Conservation (phyloP, 2,888 invertebrate genomes). For the Tanytarsus gracilentus region DNA sequence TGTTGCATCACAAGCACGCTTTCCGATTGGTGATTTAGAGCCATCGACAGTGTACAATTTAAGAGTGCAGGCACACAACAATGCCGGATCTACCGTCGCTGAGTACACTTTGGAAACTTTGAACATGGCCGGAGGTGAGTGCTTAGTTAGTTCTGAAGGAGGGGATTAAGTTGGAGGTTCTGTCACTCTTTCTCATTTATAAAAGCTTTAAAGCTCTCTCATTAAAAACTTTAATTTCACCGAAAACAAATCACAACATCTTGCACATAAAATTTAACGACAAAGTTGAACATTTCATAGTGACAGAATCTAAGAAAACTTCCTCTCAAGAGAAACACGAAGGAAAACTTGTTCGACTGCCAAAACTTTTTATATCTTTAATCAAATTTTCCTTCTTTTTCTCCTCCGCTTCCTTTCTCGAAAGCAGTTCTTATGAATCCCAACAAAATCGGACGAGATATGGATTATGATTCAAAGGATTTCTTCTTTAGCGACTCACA, state of each 20-base stretch:
- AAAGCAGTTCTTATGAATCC: conserved; percentile 20
- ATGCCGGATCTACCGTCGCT: conserved; percentile 53
- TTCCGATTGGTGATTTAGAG: conserved; percentile 45
- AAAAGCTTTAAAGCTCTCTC: neutral
- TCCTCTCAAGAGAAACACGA: no score
- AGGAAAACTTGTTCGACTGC: no score
- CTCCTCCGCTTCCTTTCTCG: no score
- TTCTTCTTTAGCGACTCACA: conserved; percentile 42
- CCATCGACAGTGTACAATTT: conserved; percentile 47
- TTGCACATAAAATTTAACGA: neutral
- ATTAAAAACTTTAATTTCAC: no score
- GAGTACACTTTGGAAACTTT: conserved; percentile 52
- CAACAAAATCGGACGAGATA: conserved; percentile 12
- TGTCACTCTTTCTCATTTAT: no score
- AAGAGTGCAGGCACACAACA: conserved; percentile 53
- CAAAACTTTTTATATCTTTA: no score
- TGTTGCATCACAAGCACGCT: conserved; percentile 44
- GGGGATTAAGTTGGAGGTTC: no score
- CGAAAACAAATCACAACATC: no score
- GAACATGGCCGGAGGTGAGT: conserved; percentile 46
- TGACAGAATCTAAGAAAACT: no score
- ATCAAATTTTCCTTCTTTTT: neutral
- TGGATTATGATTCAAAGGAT: conserved; percentile 31
- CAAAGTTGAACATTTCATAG: no score
- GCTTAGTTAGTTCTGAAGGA: no score